Percentiles rank a stretch among this genome's conserved stretches.
phyloP scores from a whole-genome alignment of 2,113 vertebrate species.

The Mustelus asterias region DNA sequence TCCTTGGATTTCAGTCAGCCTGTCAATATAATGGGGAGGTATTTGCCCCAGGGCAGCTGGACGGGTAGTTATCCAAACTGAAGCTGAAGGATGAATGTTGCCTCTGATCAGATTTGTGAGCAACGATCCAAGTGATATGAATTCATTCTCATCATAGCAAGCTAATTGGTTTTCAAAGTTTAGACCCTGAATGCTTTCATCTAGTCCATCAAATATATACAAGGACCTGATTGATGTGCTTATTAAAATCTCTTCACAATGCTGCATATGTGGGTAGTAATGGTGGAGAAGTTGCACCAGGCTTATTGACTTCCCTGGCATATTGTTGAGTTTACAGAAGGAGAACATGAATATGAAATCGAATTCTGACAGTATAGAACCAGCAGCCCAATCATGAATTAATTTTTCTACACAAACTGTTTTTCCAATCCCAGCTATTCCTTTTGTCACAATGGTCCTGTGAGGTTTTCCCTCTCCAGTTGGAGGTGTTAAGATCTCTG shows the following conservation, averaged over 20 bases:
- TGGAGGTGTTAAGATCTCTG: background rate
- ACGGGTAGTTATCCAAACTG: slow-evolving; percentile 38
- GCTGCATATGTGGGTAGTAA: slow-evolving; percentile 42
- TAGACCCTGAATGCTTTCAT: slow-evolving; percentile 49
- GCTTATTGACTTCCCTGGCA: slow-evolving; percentile 41
- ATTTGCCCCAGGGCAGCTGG: slow-evolving; percentile 46
- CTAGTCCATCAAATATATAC: slow-evolving; percentile 57
- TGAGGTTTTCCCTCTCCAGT: background rate
- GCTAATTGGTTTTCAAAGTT: slow-evolving; percentile 51
- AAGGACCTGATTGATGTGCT: slow-evolving; percentile 44
- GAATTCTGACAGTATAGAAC: slow-evolving; percentile 48
- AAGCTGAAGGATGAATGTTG: slow-evolving; percentile 16
- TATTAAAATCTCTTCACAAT: slow-evolving; percentile 44
- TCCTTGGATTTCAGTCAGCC: slow-evolving; percentile 51
- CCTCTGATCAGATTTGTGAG: slow-evolving; percentile 25
- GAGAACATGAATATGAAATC: slow-evolving; percentile 52
- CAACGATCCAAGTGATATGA: slow-evolving; percentile 41
- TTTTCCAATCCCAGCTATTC: slow-evolving; percentile 31
- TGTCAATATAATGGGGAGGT: slow-evolving; percentile 47
- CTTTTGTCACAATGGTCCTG: background rate
- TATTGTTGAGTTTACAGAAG: slow-evolving; percentile 45
- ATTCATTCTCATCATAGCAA: slow-evolving; percentile 41
- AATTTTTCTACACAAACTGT: slow-evolving; percentile 21
- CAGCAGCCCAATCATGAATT: slow-evolving; percentile 51
- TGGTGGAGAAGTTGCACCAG: slow-evolving; percentile 48